phyloP scores from a whole-genome alignment of 2,797 vertebrate genomes.

The Todus mexicanus region DNA sequence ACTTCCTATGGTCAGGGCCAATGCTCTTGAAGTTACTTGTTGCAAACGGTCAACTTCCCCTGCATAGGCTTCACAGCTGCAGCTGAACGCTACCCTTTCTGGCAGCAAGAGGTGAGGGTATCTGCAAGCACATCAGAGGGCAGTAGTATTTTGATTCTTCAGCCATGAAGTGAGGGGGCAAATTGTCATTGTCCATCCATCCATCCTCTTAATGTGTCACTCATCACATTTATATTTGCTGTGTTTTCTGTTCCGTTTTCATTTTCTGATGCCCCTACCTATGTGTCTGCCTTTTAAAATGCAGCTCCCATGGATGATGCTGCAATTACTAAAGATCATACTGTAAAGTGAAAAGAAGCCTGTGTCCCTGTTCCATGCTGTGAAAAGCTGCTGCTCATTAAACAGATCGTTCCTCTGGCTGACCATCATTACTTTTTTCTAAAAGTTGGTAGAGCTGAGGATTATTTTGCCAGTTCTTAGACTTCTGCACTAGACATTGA shows the following conservation, averaged over 20 bases:
- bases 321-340: constrained; percentile 51
- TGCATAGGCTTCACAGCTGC: constrained; percentile 10
- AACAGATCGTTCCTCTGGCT: constrained; percentile 19
- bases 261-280: constrained; percentile 15
- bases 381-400: constrained; percentile 29
- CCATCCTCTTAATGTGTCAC: neutral
- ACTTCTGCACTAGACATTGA: neutral
- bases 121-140: constrained; percentile 49
- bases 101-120: neutral
- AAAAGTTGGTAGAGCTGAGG: neutral
- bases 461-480: neutral
- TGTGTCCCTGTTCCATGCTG: neutral
- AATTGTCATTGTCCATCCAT: constrained; percentile 9
- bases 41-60: constrained; percentile 22
- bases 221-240: constrained; percentile 26
- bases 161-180: constrained; percentile 29
- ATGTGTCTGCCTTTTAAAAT: constrained; percentile 16
- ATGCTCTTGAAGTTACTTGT: constrained; percentile 31
- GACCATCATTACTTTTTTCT: constrained; percentile 8
- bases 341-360: constrained; percentile 48
- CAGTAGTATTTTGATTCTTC: constrained; percentile 12
- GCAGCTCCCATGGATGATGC: neutral
- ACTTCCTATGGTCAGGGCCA: neutral
- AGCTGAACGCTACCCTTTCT: neutral
- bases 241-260: neutral